phyloP scores from a whole-genome alignment of 2,888 invertebrate species.

The Dicycla oo region DNA sequence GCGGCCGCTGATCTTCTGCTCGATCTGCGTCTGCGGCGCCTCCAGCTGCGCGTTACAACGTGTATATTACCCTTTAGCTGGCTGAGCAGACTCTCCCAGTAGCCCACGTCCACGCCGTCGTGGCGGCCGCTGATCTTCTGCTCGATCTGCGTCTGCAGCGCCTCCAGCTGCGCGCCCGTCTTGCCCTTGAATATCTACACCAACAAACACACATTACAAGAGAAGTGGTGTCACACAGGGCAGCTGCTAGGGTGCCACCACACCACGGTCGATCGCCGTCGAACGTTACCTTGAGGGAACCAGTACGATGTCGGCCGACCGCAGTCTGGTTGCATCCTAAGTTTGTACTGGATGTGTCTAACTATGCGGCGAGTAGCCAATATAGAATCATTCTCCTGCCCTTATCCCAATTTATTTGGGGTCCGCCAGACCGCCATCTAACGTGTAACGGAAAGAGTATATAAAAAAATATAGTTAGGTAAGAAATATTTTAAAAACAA shows the following conservation, averaged over 20 bases:
- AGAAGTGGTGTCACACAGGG: background rate
- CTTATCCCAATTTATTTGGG: too few relatives aligned
- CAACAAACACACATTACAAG: background rate
- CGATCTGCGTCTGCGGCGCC: slow-evolving; percentile 95
- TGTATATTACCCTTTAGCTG: slow-evolving; percentile 84
- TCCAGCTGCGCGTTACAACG: slow-evolving; percentile 91
- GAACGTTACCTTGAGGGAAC: background rate
- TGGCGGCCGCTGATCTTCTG: slow-evolving; percentile 95
- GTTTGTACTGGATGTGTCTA: too few relatives aligned
- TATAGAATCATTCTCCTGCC: too few relatives aligned
- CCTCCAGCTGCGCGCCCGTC: slow-evolving; percentile 95
- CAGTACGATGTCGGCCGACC: too few relatives aligned
- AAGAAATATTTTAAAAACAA: too few relatives aligned
- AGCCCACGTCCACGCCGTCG: slow-evolving; percentile 98
- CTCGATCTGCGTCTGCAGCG: slow-evolving; percentile 96
- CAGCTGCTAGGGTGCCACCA: background rate
- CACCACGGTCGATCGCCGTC: background rate
- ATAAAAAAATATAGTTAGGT: too few relatives aligned
- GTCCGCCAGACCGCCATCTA: too few relatives aligned
- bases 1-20: slow-evolving; percentile 95
- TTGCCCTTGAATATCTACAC: slow-evolving; percentile 97
- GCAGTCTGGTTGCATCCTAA: too few relatives aligned
- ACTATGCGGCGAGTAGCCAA: too few relatives aligned
- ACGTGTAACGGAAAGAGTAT: too few relatives aligned
- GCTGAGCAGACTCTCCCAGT: slow-evolving; percentile 99